Evolutionary conservation across 2,888 invertebrate genomes (phyloP), one percentile per base, ranked within the genome.

Genomic region (Mesorhabditis belari): DNA sequence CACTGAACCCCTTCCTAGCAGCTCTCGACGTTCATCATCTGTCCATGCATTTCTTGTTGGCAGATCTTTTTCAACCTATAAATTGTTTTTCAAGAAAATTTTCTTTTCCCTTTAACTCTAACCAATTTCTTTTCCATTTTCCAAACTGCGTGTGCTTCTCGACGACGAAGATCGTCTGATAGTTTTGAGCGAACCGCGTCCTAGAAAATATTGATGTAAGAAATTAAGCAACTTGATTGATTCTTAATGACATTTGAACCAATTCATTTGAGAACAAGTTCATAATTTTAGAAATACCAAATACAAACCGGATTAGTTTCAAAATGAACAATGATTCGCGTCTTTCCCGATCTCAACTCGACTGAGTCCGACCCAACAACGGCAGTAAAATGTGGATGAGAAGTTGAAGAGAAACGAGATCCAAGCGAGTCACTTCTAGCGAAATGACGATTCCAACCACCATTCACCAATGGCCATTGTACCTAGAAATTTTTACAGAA

Each of bases 271-370:
- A n/a, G n/a, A n/a, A n/a, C n/a, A n/a, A n/a, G n/a, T n/a, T n/a
- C n/a, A n/a, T n/a, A n/a, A n/a, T n/a, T n/a, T n/a, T n/a, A n/a
- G n/a, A n/a, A n/a, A n/a, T n/a, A n/a, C n/a, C n/a, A n/a, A n/a
- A n/a, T n/a, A n/a, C n/a, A n/a, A n/a, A 35, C 44, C 44, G 12
- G 12, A 35, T 35, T 35, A 9, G 44, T 35, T 1, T 35, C 63
- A 25, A 63, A 60, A 56, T 69, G 69, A 26, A 69, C 64, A 19
- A 69, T 60, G 27, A 71, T 71, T 52, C 66, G 67, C 5, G 64
- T 60, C 57, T 71, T 71, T 35, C 67, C 71, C 50, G 60, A 66
- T 9, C 71, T 53, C 49, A 71, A 25, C 51, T 71, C 71, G 17
- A 64, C 60, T 19, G 58, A 55, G n/a, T 71, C 65, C 26, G 59